These are phyloP conservation scores for Cryptotermes secundus DNA, from an alignment of 1,140 invertebrate genomes.

Conservation along the genomic window DNA sequence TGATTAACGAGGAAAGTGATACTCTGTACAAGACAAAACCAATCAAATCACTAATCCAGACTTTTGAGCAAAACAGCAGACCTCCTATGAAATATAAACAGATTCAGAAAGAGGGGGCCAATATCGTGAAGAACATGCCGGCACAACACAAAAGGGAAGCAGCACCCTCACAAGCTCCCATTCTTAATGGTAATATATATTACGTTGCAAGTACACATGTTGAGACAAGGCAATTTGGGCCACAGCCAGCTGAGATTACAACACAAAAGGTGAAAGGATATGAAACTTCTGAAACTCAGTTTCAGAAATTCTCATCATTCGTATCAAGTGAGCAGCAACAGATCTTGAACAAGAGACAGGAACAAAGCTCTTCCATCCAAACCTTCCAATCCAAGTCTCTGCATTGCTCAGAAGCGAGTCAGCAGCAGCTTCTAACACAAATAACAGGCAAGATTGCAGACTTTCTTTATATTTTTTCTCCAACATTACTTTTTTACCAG, in stretches of 20 bases:
- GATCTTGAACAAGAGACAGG: neutral
- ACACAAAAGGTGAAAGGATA: conserved; percentile 4
- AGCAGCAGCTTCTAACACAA: conserved; percentile 33
- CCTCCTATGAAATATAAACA: conserved; percentile 58
- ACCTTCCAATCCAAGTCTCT: neutral
- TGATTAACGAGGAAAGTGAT: neutral
- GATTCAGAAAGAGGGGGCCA: conserved; percentile 44
- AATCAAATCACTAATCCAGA: conserved; percentile 62
- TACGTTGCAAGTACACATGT: conserved; percentile 34
- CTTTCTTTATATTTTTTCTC: conserved; percentile 2
- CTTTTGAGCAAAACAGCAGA: conserved; percentile 60
- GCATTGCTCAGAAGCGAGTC: conserved; percentile 5
- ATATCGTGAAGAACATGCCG: neutral
- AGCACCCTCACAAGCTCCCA: neutral
- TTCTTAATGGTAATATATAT: conserved; percentile 19
- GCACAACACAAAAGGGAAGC: neutral
- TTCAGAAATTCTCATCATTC: conserved; percentile 27
- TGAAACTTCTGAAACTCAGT: neutral
- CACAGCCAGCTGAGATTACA: neutral
- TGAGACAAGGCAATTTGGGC: conserved; percentile 32
- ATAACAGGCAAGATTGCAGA: conserved; percentile 33
- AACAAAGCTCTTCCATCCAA: neutral
- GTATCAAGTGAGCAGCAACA: conserved; percentile 24
- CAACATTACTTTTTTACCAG: neutral
- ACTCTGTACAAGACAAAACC: conserved; percentile 46